Conservation (phyloP, 2,797 vertebrate species). For the Bradypodion pumilum region DNA sequence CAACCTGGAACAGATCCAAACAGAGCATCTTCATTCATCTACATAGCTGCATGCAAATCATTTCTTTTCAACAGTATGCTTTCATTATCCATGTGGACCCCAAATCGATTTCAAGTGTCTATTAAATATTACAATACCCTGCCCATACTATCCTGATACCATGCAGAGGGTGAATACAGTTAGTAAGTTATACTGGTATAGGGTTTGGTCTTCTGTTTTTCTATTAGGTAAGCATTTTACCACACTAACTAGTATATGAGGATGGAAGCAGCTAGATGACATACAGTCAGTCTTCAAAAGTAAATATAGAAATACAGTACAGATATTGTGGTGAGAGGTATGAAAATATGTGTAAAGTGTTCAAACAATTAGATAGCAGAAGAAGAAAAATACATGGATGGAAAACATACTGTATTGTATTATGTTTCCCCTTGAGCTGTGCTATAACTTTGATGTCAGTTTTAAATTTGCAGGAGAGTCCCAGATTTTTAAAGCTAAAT, state of each 20-base stretch:
- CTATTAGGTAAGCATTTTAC: neutral
- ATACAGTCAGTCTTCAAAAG: neutral
- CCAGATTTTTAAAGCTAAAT: neutral
- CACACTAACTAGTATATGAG: neutral
- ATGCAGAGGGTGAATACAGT: neutral
- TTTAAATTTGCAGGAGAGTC: conserved; percentile 5
- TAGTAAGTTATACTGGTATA: neutral
- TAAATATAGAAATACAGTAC: neutral
- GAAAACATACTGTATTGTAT: neutral
- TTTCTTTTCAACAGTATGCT: neutral
- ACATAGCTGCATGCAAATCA: neutral
- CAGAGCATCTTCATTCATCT: neutral
- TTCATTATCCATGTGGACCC: neutral
- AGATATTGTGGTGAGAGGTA: neutral
- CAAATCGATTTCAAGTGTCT: neutral
- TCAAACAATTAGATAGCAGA: neutral
- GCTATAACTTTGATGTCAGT: neutral
- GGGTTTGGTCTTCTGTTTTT: neutral
- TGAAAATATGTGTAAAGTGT: neutral
- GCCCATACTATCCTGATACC: neutral
- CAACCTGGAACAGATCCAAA: neutral
- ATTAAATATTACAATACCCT: neutral
- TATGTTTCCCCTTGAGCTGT: conserved; percentile 1
- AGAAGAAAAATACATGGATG: neutral
- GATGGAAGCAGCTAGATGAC: no score